A percentile compares a stretch with the other conserved stretches of the same genome.
phyloP scores from a whole-genome alignment of 1,140 invertebrate genomes.

The Drosophila ambigua region DNA sequence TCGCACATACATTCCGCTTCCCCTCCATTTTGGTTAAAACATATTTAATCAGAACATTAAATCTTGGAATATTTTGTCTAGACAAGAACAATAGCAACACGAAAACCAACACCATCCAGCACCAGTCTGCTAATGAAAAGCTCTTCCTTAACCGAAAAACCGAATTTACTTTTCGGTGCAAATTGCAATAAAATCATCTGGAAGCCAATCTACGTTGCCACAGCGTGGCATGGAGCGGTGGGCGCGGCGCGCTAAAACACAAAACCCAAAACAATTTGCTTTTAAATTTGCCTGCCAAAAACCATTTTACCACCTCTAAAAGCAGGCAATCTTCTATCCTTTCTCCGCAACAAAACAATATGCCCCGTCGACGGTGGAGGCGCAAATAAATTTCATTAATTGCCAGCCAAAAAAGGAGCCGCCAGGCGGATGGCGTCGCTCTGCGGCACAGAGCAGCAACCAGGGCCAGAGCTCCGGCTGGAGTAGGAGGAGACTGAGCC shows the following conservation, averaged over 20 bases:
- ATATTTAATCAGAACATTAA: not conserved
- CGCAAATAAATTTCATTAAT: constrained; percentile 79
- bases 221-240: not conserved
- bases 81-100: constrained; percentile 15
- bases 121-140: constrained; percentile 38
- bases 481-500: constrained; percentile 4
- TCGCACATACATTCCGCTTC: no score
- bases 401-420: constrained; percentile 60
- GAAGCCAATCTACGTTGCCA: constrained; percentile 48
- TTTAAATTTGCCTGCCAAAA: constrained; percentile 63
- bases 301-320: constrained; percentile 41
- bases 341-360: constrained; percentile 51
- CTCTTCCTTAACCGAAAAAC: constrained; percentile 17
- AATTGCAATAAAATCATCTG: constrained; percentile 63
- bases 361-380: constrained; percentile 45
- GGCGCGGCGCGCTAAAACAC: constrained; percentile 4
- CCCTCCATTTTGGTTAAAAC: not conserved
- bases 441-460: constrained; percentile 5
- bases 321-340: constrained; percentile 10
- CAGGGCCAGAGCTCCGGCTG: not conserved
- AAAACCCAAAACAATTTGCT: constrained; percentile 68
- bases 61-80: constrained; percentile 26
- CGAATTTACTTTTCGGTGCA: constrained; percentile 24
- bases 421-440: constrained; percentile 41
- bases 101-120: no score